Evolutionary conservation across 2,113 vertebrate genomes (phyloP).

Genomic region (Anser cygnoides): DNA sequence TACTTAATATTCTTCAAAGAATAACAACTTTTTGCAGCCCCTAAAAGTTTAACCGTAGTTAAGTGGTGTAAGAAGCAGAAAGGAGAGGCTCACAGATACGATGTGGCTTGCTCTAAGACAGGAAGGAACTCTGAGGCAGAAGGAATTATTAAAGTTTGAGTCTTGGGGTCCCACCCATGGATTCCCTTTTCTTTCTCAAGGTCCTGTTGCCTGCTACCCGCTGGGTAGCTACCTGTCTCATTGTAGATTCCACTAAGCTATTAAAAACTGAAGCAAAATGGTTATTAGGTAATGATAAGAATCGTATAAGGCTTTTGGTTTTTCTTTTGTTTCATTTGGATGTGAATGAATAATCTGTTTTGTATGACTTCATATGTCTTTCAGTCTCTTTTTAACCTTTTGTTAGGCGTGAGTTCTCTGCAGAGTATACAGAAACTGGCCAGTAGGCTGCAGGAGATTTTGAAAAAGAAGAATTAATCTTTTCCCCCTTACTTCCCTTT

Average conservation of each 20-base stretch:
- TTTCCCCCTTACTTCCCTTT: neutral
- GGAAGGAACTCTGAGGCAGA: neutral
- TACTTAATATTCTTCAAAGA: neutral
- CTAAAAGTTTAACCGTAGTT: neutral
- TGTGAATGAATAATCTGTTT: neutral
- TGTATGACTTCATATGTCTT: neutral
- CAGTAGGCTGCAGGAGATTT: neutral
- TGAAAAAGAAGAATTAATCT: neutral
- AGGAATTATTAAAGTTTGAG: neutral
- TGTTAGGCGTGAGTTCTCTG: neutral
- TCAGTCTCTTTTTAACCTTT: neutral
- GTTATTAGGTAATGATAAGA: neutral
- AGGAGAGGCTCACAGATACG: neutral
- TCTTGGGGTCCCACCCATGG: neutral
- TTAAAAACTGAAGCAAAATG: neutral
- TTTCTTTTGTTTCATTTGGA: neutral
- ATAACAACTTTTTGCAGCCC: neutral
- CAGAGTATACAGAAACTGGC: neutral
- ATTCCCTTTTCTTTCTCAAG: neutral
- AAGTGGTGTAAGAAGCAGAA: neutral
- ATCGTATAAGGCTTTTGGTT: neutral
- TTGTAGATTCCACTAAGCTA: neutral
- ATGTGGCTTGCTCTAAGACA: neutral
- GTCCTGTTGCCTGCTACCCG: neutral
- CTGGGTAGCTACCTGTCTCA: neutral